These are phyloP conservation scores for Pachycephus smyrnensis DNA, from an alignment of 2,888 invertebrate genomes.

Conservation along the genomic window DNA sequence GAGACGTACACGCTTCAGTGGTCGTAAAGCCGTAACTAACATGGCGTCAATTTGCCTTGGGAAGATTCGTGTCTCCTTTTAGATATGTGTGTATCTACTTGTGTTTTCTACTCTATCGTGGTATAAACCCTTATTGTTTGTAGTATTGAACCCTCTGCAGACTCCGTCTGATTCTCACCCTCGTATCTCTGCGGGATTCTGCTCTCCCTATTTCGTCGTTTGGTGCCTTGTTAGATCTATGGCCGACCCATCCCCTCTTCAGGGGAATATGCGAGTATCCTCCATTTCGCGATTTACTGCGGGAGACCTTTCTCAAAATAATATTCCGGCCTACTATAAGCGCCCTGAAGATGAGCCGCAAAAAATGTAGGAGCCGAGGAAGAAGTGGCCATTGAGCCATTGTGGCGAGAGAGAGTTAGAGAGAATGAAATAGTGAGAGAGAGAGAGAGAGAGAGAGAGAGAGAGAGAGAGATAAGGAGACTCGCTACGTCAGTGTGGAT, in stretches of 20 bases:
- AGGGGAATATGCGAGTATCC: background rate
- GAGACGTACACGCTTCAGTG: background rate
- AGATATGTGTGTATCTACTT: background rate
- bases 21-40: conserved; percentile 8
- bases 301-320: background rate
- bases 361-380: background rate
- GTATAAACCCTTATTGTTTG: background rate
- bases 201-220: background rate
- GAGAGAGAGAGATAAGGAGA: background rate
- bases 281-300: background rate
- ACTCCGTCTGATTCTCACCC: background rate
- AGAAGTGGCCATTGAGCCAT: background rate
- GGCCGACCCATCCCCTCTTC: background rate
- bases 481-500: background rate
- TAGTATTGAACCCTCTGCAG: background rate
- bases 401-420: background rate
- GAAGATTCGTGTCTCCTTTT: background rate
- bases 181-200: background rate
- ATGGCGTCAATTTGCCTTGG: background rate
- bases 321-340: background rate
- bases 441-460: background rate
- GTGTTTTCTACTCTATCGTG: background rate
- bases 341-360: background rate
- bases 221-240: background rate
- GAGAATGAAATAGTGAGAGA: background rate